Evolutionary conservation across 2,113 vertebrate genomes (phyloP), one percentile per base, ranked within the genome.

Genomic region (Pungitius pungitius): DNA sequence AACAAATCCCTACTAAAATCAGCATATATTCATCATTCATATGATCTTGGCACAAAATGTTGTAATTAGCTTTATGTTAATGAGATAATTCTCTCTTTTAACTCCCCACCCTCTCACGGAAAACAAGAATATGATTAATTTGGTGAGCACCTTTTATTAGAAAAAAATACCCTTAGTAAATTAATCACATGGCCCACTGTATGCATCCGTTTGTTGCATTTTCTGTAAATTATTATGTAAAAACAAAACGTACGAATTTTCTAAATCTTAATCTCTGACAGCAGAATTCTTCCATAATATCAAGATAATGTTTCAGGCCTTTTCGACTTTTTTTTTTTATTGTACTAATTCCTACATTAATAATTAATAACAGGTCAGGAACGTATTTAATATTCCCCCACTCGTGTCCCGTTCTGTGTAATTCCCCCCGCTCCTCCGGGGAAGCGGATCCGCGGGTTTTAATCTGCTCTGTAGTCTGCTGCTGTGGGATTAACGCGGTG

Each of bases 401-500:
- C 12, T 30, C 54, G 37, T 69, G 45, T n/a, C 59, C 10, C 26
- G 45, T 67, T 54, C 22, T 73, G 55, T 45, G 57, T 62, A 9
- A 74, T 77, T 62, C 60, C 26, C n/a, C 27, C 11, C n/a, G 75
- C 22, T 80, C 39, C 61, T 69, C 62, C 1, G 35, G 60, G 73
- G 67, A 77, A 65, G 49, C 27, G 11, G 59, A 10, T 3, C 67
- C 20, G 22, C 57, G 52, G 22, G n/a, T n/a, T 80, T 87, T 83
- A 83, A 85, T 85, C 81, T 87, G 77, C 68, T 65, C 26, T 86
- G 65, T 61, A 62, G 63, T 49, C 22, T 22, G 74, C 15, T 64
- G 77, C 66, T 75, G 75, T 62, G 84, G 87, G 87, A 89, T 91
- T 87, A 88, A 27, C 18, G 52, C 54, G 15, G 26, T 49, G 64